Conservation (phyloP, 2,888 invertebrate genomes). For the Zootermopsis nevadensis region DNA sequence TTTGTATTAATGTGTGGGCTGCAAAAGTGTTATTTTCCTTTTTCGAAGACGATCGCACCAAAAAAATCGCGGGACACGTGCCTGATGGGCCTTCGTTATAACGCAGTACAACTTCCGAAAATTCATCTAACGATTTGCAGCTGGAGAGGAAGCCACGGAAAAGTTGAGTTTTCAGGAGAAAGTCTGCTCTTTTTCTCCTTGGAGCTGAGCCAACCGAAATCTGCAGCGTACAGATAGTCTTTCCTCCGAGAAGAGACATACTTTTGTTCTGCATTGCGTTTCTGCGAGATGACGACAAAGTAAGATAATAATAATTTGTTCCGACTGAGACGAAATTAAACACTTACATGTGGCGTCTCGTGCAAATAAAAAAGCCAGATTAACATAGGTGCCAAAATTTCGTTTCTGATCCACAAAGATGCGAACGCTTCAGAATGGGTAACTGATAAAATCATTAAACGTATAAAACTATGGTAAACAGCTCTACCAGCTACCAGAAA, state of each 20-base stretch:
- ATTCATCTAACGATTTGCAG: not conserved
- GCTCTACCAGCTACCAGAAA: too few species aligned
- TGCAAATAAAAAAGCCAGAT: too few species aligned
- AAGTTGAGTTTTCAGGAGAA: not conserved
- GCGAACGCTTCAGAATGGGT: too few species aligned
- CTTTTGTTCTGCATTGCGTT: not conserved
- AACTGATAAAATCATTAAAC: too few species aligned
- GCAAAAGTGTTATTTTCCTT: too few species aligned
- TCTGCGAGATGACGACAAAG: not conserved
- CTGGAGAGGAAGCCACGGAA: not conserved
- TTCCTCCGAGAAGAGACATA: not conserved
- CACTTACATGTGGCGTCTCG: not conserved
- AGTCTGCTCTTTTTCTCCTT: not conserved
- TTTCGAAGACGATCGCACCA: too few species aligned
- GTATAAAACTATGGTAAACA: too few species aligned
- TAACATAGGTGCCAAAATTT: too few species aligned
- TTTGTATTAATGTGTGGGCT: too few species aligned
- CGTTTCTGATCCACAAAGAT: too few species aligned
- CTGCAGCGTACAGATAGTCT: not conserved
- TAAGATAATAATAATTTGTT: not conserved
- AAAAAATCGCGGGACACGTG: too few species aligned
- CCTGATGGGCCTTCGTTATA: not conserved
- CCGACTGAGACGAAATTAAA: not conserved
- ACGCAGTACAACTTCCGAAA: not conserved
- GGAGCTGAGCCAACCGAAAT: not conserved